Evolutionary conservation across 2,113 vertebrate genomes (phyloP).

Genomic region (Nerophis lumbriciformis): DNA sequence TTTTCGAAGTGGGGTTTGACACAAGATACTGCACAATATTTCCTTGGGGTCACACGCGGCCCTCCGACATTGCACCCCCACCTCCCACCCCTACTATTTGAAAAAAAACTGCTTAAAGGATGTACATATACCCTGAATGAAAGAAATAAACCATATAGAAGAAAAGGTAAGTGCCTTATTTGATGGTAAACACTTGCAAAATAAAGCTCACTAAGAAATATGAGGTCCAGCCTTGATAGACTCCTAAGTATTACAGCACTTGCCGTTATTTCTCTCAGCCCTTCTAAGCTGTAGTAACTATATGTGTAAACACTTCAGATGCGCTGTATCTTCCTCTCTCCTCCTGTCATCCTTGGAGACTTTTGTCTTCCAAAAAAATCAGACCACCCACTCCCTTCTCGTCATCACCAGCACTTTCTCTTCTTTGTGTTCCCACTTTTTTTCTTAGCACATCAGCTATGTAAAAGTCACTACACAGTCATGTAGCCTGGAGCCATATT

Average conservation of each 20-base stretch:
- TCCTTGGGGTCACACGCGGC: too few relatives aligned
- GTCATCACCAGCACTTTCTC: conserved; percentile 13
- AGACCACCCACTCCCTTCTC: conserved; percentile 33
- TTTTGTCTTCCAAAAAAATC: conserved; percentile 38
- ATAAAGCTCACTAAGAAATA: background rate
- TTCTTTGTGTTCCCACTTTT: conserved; percentile 9
- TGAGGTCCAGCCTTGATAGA: background rate
- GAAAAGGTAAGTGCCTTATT: background rate
- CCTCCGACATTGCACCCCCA: too few relatives aligned
- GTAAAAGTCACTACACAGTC: background rate
- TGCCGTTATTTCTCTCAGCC: conserved; percentile 9
- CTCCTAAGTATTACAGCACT: conserved; percentile 14
- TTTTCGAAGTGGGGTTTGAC: too few relatives aligned
- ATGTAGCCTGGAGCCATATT: conserved; percentile 12
- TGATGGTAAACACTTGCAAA: background rate
- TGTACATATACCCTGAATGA: background rate
- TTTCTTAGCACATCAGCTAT: conserved; percentile 7
- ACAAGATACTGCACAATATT: too few relatives aligned
- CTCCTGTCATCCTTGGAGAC: conserved; percentile 32
- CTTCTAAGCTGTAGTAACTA: conserved; percentile 12
- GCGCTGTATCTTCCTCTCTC: conserved; percentile 26
- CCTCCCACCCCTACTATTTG: too few relatives aligned
- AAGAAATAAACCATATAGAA: background rate
- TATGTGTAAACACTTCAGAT: conserved; percentile 41
- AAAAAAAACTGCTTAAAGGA: too few relatives aligned